Percentiles rank a stretch among this genome's conserved stretches.
Conservation (phyloP, 2,113 vertebrate genomes). For the Rousettus leschenaultii region DNA sequence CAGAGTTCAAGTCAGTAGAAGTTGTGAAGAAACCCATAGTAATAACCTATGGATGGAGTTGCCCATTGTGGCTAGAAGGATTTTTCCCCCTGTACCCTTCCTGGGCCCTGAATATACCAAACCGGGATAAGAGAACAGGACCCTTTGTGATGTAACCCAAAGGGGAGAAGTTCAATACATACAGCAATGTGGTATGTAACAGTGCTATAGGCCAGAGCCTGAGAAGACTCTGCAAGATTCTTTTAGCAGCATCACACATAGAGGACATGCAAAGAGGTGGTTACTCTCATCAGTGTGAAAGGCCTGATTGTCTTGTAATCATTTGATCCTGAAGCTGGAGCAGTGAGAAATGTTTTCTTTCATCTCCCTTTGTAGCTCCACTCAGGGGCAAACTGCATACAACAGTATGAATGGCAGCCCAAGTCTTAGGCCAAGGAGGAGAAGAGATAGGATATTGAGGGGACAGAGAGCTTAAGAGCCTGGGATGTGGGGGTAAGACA, state of each 20-base stretch:
- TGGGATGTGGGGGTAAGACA: not conserved
- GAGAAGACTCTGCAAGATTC: not conserved
- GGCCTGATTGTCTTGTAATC: constrained; percentile 34
- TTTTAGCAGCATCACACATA: constrained; percentile 28
- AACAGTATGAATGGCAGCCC: not conserved
- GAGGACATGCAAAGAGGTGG: not conserved
- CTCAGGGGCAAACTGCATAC: not conserved
- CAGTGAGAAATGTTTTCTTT: constrained; percentile 22
- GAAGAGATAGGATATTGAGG: not conserved
- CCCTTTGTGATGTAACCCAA: constrained; percentile 23
- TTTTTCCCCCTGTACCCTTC: not conserved
- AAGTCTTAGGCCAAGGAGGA: not conserved
- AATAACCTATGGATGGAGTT: not conserved
- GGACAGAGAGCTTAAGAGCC: not conserved
- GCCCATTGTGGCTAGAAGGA: not conserved
- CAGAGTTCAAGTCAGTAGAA: not conserved
- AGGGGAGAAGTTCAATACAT: not conserved
- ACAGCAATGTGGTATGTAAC: not conserved
- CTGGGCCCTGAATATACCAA: not conserved
- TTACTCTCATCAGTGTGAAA: constrained; percentile 31
- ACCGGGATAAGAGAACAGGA: not conserved
- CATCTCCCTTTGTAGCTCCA: constrained; percentile 22
- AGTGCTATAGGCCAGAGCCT: not conserved
- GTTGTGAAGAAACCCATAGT: not conserved
- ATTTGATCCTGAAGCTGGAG: constrained; percentile 37